Conservation (phyloP, 2,888 invertebrate genomes). For the Dynastes maya region DNA sequence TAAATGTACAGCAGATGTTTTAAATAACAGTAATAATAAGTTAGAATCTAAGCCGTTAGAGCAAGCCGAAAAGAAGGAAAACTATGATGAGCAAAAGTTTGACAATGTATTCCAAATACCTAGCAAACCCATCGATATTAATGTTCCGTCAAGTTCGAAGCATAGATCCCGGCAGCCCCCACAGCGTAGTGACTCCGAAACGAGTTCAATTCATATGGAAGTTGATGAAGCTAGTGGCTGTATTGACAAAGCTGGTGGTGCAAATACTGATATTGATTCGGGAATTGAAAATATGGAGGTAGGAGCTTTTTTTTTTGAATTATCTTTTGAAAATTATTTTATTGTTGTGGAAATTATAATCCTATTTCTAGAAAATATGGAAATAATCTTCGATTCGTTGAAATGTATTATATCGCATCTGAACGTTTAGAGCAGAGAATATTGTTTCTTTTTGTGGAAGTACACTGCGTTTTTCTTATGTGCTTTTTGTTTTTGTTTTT, state of each 20-base stretch:
- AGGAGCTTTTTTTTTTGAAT: constrained; percentile 52
- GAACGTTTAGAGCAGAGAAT: no score
- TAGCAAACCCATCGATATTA: constrained; percentile 67
- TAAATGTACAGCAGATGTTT: constrained; percentile 37
- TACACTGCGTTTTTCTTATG: no score
- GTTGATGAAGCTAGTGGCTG: constrained; percentile 72
- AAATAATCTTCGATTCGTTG: no score
- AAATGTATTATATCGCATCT: no score
- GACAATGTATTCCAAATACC: constrained; percentile 67
- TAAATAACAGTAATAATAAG: constrained; percentile 30
- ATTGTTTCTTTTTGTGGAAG: no score
- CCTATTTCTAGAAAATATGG: no score
- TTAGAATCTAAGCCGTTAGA: constrained; percentile 28
- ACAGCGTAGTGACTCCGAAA: constrained; percentile 70
- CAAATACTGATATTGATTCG: constrained; percentile 78
- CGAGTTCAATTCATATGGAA: constrained; percentile 74
- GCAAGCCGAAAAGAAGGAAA: constrained; percentile 23
- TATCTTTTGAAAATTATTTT: neutral
- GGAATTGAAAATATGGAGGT: constrained; percentile 85
- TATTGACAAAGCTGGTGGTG: constrained; percentile 68
- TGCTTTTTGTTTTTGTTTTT: no score
- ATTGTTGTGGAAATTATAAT: neutral
- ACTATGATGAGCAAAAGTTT: constrained; percentile 48
- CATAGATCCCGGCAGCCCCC: constrained; percentile 61
- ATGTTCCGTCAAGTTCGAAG: constrained; percentile 65